These are phyloP conservation scores for Noturus placidus DNA, from an alignment of 2,113 vertebrate genomes.

Conservation along the genomic window DNA sequence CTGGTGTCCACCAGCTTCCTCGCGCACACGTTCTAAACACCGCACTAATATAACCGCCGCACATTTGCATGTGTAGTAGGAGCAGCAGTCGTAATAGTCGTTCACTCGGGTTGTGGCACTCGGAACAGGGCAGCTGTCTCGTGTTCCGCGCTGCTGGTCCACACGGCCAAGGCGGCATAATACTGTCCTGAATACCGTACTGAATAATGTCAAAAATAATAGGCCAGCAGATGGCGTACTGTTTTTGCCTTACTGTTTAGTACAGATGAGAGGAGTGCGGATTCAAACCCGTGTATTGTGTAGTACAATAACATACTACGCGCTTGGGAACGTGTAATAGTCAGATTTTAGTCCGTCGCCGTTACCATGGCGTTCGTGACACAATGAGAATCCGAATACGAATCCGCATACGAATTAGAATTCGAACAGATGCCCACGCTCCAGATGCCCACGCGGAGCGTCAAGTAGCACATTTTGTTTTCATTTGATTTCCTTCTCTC, in stretches of 20 bases:
- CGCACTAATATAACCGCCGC: background rate
- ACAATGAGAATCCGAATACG: background rate
- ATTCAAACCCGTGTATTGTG: background rate
- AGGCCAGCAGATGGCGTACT: slow-evolving; percentile 28
- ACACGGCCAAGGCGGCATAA: background rate
- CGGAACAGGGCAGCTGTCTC: background rate
- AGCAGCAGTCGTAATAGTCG: background rate
- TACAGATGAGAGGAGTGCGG: background rate
- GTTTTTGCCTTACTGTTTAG: background rate
- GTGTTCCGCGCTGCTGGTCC: background rate
- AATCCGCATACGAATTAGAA: too few species aligned
- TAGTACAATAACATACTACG: background rate
- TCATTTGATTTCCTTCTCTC: rapidly evolving
- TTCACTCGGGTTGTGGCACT: background rate
- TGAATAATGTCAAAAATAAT: background rate
- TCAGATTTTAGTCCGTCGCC: slow-evolving; percentile 49
- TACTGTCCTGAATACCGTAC: background rate
- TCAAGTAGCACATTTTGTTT: background rate
- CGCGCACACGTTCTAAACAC: background rate
- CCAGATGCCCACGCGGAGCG: background rate
- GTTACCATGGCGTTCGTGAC: slow-evolving; percentile 63
- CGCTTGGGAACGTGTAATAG: background rate
- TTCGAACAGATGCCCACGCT: background rate
- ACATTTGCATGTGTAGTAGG: background rate
- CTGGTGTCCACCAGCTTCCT: background rate